A percentile compares a stretch with the other conserved stretches of the same genome.
Conservation (phyloP, 2,797 vertebrate genomes). For the Phataginus tetradactyla region DNA sequence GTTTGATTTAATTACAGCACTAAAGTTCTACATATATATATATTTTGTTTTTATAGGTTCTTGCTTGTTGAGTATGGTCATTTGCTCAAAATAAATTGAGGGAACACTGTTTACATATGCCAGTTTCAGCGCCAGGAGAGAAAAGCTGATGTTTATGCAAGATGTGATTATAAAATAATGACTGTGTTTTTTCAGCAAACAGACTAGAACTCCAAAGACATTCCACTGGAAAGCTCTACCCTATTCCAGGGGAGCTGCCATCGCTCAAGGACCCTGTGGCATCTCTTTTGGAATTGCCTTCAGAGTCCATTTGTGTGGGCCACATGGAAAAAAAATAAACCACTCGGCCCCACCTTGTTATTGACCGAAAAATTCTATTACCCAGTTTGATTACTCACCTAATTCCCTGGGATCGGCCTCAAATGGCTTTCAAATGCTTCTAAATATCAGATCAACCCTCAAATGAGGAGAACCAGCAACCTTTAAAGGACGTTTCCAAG, state of each 20-base stretch:
- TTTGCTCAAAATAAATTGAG: constrained; percentile 78
- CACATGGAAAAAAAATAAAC: constrained; percentile 72
- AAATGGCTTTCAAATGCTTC: constrained; percentile 54
- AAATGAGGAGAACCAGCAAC: background rate
- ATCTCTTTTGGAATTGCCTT: constrained; percentile 65
- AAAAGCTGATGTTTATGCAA: constrained; percentile 76
- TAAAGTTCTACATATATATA: background rate
- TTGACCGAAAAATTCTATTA: constrained; percentile 71
- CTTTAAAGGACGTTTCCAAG: constrained; percentile 39
- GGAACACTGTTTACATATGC: constrained; percentile 69
- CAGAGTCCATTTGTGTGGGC: constrained; percentile 75
- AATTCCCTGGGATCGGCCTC: constrained; percentile 59
- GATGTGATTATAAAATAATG: constrained; percentile 80
- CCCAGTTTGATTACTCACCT: constrained; percentile 61
- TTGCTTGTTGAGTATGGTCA: constrained; percentile 65
- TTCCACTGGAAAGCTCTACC: constrained; percentile 68
- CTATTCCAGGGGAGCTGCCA: constrained; percentile 47
- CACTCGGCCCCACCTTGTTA: constrained; percentile 23
- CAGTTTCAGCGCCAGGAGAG: constrained; percentile 71
- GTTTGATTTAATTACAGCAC: constrained; percentile 28
- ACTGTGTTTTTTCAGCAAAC: constrained; percentile 78
- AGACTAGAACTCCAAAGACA: constrained; percentile 75
- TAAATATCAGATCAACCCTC: constrained; percentile 52
- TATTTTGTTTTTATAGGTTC: constrained; percentile 50
- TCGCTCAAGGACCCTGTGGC: constrained; percentile 57